A percentile compares a stretch with the other conserved stretches of the same genome.
Conservation (phyloP, 2,888 invertebrate species). For the Endotricha flammealis region DNA sequence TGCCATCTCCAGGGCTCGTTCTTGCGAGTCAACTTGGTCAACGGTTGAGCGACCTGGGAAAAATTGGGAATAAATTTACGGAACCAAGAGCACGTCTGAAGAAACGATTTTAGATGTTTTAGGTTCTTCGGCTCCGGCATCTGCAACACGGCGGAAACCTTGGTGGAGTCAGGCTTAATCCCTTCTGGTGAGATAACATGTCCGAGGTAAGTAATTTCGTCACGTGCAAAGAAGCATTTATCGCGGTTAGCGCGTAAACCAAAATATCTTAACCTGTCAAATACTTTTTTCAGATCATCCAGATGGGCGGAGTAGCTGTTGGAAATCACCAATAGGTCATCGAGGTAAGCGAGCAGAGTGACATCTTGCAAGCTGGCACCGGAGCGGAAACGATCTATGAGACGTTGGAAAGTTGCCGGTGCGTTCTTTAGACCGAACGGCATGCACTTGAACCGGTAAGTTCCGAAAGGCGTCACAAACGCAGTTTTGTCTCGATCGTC, state of each 20-base stretch:
- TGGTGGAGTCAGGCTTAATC: constrained; percentile 23
- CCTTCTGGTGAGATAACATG: constrained; percentile 30
- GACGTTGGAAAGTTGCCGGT: constrained; percentile 9
- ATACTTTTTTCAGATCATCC: constrained; percentile 25
- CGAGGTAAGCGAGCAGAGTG: constrained; percentile 25
- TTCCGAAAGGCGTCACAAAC: too few species aligned
- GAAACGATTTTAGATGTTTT: constrained; percentile 7
- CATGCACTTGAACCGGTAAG: too few species aligned
- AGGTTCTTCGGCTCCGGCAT: constrained; percentile 18
- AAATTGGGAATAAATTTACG: too few species aligned
- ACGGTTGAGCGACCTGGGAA: constrained; percentile 15
- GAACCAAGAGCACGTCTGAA: constrained; percentile 19
- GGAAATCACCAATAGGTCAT: constrained; percentile 30
- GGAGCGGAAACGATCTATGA: constrained; percentile 26
- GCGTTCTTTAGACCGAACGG: too few species aligned
- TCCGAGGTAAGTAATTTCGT: constrained; percentile 29
- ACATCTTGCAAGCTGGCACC: constrained; percentile 17
- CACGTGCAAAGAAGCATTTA: constrained; percentile 27
- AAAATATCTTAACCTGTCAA: constrained; percentile 22
- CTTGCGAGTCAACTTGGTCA: too few species aligned
- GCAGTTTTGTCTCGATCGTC: neutral
- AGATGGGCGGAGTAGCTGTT: constrained; percentile 25
- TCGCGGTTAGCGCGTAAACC: constrained; percentile 25
- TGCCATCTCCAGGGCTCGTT: too few species aligned
- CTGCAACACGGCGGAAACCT: constrained; percentile 25